These are phyloP conservation scores for Eriocheir sinensis DNA, from an alignment of 1,140 invertebrate genomes.

Conservation along the genomic window DNA sequence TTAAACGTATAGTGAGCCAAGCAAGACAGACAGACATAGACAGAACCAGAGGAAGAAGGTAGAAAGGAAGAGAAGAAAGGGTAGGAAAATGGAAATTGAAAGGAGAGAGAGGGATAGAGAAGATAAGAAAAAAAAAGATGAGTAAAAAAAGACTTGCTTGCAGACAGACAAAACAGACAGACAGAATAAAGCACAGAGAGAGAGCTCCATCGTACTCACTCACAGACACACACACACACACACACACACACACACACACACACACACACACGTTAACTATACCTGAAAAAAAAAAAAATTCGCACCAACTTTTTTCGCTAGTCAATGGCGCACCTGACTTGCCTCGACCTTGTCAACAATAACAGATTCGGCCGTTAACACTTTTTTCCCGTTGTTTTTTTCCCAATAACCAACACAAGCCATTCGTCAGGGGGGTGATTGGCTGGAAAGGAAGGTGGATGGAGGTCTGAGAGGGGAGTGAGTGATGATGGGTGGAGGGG, in stretches of 20 bases:
- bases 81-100: background rate
- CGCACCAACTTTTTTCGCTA: too few species aligned
- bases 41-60: background rate
- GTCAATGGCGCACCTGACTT: background rate
- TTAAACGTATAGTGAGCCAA: background rate
- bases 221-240: background rate
- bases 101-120: background rate
- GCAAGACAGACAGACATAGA: background rate
- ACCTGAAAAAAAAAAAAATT: background rate
- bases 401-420: background rate
- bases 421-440: background rate
- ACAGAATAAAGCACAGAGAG: background rate
- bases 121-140: background rate
- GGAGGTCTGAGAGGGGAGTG: background rate
- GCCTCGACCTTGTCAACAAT: background rate
- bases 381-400: background rate
- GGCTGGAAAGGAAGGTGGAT: background rate
- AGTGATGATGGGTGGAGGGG: background rate
- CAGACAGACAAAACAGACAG: background rate
- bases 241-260: conserved; percentile 39
- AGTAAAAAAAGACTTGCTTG: background rate
- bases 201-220: background rate
- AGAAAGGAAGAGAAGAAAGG: background rate
- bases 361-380: background rate
- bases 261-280: background rate